Evolutionary conservation across 2,888 invertebrate species (phyloP).

Genomic region (Itoplectis maculator): DNA sequence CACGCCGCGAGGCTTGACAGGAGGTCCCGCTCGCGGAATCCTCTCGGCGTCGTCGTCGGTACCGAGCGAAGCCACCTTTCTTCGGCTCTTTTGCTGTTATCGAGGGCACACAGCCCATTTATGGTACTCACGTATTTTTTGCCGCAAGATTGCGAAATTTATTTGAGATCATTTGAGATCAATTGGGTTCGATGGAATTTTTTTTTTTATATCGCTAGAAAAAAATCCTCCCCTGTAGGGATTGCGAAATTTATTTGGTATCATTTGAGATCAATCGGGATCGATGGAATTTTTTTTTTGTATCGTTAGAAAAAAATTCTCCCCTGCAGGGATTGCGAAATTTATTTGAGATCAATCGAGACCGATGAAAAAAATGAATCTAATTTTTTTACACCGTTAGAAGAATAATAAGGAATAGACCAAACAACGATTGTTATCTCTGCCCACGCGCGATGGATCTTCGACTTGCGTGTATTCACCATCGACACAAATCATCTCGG

Average conservation of each 20-base stretch:
- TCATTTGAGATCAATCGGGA: too few species aligned
- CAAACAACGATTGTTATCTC: conserved; percentile 29
- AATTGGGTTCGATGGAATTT: too few species aligned
- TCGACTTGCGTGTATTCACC: conserved; percentile 52
- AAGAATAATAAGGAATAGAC: conserved; percentile 14
- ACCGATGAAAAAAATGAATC: background rate
- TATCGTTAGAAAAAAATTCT: too few species aligned
- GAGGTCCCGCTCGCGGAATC: conserved; percentile 23
- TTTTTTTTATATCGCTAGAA: too few species aligned
- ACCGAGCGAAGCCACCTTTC: conserved; percentile 1
- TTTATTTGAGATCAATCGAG: background rate
- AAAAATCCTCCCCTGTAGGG: too few species aligned
- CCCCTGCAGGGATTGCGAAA: too few species aligned
- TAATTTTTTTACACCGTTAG: background rate
- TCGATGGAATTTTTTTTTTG: too few species aligned
- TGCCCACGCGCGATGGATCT: conserved; percentile 55
- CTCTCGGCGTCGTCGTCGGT: conserved; percentile 12
- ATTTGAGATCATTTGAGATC: background rate
- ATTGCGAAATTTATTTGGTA: too few species aligned
- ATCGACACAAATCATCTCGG: conserved; percentile 57
- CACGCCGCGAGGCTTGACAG: conserved; percentile 41
- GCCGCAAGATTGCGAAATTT: background rate
- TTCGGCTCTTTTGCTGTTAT: conserved; percentile 21
- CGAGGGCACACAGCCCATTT: conserved; percentile 24
- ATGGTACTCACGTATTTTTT: conserved; percentile 36